Evolutionary conservation across 2,113 vertebrate species (phyloP).

Genomic region (Cyrtonyx montezumae): DNA sequence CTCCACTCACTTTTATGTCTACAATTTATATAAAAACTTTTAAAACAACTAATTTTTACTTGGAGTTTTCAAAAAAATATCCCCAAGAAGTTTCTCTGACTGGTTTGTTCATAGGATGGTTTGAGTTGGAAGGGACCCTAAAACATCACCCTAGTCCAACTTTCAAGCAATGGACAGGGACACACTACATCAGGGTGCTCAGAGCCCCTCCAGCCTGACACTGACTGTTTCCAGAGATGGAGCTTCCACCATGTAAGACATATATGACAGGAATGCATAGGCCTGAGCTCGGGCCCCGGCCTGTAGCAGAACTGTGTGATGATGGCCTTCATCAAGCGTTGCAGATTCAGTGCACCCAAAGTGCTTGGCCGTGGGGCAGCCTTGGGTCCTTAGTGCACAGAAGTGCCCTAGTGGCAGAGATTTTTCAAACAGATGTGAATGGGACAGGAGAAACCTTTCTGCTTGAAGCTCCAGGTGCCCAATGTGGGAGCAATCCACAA

Average conservation of each 20-base stretch:
- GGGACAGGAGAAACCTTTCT: background rate
- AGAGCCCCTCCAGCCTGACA: too few species aligned
- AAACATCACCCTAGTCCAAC: too few species aligned
- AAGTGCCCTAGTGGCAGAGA: background rate
- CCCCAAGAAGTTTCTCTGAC: too few species aligned
- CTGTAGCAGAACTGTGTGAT: accelerated
- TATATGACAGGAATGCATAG: background rate
- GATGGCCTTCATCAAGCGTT: background rate
- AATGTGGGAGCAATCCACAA: too few species aligned
- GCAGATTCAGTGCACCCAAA: accelerated
- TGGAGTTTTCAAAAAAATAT: background rate
- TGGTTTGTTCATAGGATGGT: too few species aligned
- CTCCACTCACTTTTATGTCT: background rate
- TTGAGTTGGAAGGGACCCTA: too few species aligned
- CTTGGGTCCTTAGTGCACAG: background rate
- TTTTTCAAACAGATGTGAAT: background rate
- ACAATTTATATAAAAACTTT: background rate
- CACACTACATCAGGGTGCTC: too few species aligned
- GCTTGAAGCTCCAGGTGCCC: accelerated
- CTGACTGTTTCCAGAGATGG: too few species aligned
- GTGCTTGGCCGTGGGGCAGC: accelerated
- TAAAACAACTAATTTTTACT: background rate
- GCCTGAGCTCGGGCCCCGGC: background rate
- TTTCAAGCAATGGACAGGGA: too few species aligned
- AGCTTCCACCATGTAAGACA: too few species aligned